Conservation (phyloP, 2,888 invertebrate species). For the Encarsia formosa region DNA sequence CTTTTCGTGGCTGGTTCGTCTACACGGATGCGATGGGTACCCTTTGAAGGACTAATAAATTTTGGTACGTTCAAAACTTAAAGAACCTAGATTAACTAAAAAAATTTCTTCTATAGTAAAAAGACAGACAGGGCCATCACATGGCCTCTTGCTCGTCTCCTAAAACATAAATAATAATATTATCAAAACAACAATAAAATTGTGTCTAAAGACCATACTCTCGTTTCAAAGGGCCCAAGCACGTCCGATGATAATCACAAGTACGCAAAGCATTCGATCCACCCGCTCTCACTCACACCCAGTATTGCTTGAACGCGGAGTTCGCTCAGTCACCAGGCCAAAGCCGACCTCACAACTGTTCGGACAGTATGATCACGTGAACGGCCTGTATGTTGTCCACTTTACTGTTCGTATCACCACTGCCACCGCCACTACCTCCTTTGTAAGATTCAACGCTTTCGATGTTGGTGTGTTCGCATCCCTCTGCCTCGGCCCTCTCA, state of each 20-base stretch:
- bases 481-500: constrained; percentile 46
- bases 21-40: constrained; percentile 1
- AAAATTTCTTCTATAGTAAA: no score
- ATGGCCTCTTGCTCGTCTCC: no score
- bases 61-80: no score
- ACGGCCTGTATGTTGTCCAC: constrained; percentile 48
- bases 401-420: constrained; percentile 42
- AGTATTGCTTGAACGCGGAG: constrained; percentile 18
- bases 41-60: no score
- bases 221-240: no score
- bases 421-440: constrained; percentile 7
- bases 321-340: constrained; percentile 7
- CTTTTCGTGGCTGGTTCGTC: constrained; percentile 1
- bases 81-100: no score
- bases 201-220: no score
- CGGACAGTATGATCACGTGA: constrained; percentile 48
- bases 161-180: no score
- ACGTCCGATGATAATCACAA: no score
- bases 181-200: no score
- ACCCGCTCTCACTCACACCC: background rate
- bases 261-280: background rate
- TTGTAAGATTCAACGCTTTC: constrained; percentile 42
- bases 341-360: constrained; percentile 45
- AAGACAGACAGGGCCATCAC: no score
- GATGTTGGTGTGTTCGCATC: constrained; percentile 42